These are phyloP conservation scores for Acyrthosiphon pisum DNA, from an alignment of 1,140 invertebrate species.

Conservation along the genomic window DNA sequence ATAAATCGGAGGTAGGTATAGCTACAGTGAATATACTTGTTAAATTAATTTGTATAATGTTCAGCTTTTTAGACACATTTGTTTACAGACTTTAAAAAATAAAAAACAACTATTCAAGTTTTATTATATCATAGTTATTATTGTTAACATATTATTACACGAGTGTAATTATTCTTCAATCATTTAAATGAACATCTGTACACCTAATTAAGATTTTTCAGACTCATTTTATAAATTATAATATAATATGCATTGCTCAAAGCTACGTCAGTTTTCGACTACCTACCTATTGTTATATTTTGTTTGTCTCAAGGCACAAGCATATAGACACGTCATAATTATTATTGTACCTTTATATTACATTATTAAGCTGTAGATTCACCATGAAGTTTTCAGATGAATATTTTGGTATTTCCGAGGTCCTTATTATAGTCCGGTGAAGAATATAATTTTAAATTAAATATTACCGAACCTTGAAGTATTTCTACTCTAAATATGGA, in stretches of 20 bases:
- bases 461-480: constrained; percentile 14
- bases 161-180: not conserved
- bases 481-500: constrained; percentile 36
- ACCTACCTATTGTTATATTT: constrained; percentile 8
- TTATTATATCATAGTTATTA: not conserved
- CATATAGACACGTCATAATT: not conserved
- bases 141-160: not conserved
- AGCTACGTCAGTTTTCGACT: not conserved
- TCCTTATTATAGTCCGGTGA: not conserved
- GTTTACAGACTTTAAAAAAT: not conserved
- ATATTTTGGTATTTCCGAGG: constrained; percentile 29
- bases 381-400: constrained; percentile 11
- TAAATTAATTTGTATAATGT: too few species aligned
- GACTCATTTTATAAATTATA: not conserved
- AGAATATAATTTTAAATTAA: not conserved
- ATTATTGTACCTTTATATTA: not conserved
- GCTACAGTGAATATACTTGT: too few species aligned
- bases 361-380: not conserved
- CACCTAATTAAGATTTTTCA: not conserved
- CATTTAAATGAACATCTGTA: not conserved
- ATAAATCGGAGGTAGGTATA: too few species aligned
- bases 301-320: constrained; percentile 29
- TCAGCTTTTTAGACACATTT: not conserved
- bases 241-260: not conserved
- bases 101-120: not conserved